Base-by-base conservation (phyloP, 2,888 invertebrate genomes). In the Tethea ocularis region DNA sequence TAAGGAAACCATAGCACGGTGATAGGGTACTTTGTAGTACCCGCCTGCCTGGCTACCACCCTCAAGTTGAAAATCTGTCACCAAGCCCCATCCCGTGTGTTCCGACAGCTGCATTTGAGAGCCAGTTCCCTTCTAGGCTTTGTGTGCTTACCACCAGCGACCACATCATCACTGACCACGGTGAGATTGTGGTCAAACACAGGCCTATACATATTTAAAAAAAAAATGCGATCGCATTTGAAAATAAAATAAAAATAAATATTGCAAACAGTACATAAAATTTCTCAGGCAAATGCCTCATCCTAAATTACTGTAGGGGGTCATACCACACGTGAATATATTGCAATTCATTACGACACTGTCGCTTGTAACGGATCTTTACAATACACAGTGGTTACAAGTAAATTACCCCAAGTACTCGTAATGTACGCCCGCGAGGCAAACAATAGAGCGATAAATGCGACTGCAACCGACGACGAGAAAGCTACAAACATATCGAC, bases 361-460 rank as follows among this genome's bases (percentile, higher is more conserved):
- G 74, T 78, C 71, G 69, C 77, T 77, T 79, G 77, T 80, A 80
- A 80, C 76, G 73, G 75, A 78, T 80, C 80, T 71, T 74, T 67
- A 79, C 79, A 83, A 81, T 80, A 78, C 79, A 77, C 76, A 67
- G 83, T 79, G 85, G 86, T 84, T 85, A 81, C 84, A 80, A 84
- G 80, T 84, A 86, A 89, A 88, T 89, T 86, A 86, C 84, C 77
- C 68, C 74, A 74, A 79, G 80, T 78, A 79, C 74, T 77, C 71
- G 75, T 80, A 85, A 87, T 84, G 78, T 77, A 77, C 80, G 80
- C 84, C 78, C 70, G 68, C 79, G 79, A 78, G 83, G 83, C 83
- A 83, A 88, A 91, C 91, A 92, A 92, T 91, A 88, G 89, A 89
- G 90, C 86, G 84, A 88, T 91, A 91, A 91, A 84, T 75, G 83